Evolutionary conservation across 2,888 invertebrate species (phyloP).

Genomic region (Melipona bicolor): DNA sequence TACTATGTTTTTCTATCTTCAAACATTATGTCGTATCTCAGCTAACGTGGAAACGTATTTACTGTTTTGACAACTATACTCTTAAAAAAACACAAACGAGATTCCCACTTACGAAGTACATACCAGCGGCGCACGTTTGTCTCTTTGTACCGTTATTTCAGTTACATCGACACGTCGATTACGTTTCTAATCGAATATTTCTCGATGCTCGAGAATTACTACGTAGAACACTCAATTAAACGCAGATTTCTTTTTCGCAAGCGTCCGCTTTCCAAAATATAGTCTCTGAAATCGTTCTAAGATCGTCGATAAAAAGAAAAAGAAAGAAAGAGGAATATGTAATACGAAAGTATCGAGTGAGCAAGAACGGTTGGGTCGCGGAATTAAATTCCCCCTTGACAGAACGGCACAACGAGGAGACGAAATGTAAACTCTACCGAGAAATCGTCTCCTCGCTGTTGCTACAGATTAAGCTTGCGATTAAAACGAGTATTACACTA

Average conservation of each 20-base stretch:
- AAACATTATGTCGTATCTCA: conserved; percentile 15
- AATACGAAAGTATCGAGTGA: background rate
- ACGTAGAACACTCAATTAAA: background rate
- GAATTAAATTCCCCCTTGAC: background rate
- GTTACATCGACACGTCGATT: background rate
- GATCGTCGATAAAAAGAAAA: background rate
- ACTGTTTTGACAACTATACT: background rate
- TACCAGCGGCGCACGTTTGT: background rate
- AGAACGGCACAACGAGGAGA: conserved; percentile 3
- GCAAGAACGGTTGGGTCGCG: too few relatives aligned
- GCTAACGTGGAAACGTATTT: background rate
- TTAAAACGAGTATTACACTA: conserved; percentile 19
- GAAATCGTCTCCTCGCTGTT: background rate
- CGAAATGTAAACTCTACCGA: conserved; percentile 32
- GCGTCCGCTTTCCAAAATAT: background rate
- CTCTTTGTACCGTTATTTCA: conserved; percentile 1
- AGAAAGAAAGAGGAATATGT: background rate
- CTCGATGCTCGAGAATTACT: background rate
- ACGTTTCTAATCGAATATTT: background rate
- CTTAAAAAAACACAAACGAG: background rate
- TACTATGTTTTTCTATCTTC: background rate
- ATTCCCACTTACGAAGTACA: too few relatives aligned
- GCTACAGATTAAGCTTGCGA: conserved; percentile 24
- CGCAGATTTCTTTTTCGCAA: background rate
- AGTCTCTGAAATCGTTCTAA: background rate